These are phyloP conservation scores for Eremophila alpestris DNA, from an alignment of 2,797 vertebrate genomes.

Conservation along the genomic window DNA sequence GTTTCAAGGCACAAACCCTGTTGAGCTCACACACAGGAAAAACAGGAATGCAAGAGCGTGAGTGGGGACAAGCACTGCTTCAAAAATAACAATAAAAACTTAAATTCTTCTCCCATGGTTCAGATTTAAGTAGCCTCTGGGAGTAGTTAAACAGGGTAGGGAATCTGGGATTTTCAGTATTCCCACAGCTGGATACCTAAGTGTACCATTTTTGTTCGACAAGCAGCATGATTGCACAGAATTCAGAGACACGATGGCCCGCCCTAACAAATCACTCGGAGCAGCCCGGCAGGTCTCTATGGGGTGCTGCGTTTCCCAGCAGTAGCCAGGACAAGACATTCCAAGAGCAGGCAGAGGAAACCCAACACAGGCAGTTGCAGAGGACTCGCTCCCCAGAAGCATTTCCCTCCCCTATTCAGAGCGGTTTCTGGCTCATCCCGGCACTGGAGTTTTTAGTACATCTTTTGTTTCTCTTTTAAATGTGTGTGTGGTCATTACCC, in stretches of 20 bases:
- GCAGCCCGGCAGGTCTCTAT: not conserved
- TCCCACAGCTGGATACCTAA: conserved; percentile 25
- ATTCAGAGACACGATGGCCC: not conserved
- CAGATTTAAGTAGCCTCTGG: conserved; percentile 10
- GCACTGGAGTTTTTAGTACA: not conserved
- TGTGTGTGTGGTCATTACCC: conserved; percentile 47
- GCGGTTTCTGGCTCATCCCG: conserved; percentile 38
- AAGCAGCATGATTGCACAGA: not conserved
- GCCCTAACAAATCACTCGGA: not conserved
- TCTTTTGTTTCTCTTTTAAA: conserved; percentile 54
- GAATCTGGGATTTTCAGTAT: not conserved
- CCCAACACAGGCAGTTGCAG: conserved; percentile 10
- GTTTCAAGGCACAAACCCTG: not conserved
- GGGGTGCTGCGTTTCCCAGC: conserved; percentile 28
- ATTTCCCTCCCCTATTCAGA: conserved; percentile 32
- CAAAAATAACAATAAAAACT: not conserved
- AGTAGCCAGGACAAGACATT: conserved; percentile 24
- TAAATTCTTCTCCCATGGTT: not conserved
- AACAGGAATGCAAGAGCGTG: not conserved
- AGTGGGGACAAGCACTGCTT: not conserved
- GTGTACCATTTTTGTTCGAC: not conserved
- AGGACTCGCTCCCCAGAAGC: conserved; percentile 10
- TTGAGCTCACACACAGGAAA: not conserved
- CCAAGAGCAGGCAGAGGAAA: conserved; percentile 9
- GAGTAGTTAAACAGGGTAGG: not conserved